Conservation (phyloP, 2,113 vertebrate genomes). For the Emberiza fucata region DNA sequence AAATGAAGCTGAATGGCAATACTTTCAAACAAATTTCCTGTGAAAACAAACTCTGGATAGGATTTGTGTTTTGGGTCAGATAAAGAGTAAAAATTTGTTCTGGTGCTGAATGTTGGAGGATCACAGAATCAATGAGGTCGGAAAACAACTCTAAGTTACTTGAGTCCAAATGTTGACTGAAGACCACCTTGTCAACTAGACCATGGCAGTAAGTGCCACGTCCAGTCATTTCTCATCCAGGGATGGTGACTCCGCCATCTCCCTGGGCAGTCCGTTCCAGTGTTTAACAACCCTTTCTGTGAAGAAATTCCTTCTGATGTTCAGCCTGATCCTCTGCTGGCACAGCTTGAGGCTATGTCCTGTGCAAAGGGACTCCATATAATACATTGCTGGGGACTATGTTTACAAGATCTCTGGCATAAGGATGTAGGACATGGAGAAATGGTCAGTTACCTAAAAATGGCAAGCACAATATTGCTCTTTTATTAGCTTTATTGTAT, state of each 20-base stretch:
- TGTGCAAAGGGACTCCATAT: not conserved
- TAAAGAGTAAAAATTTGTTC: not conserved
- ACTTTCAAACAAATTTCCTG: not conserved
- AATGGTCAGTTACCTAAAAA: not conserved
- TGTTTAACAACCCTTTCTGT: not conserved
- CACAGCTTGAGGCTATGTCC: not conserved
- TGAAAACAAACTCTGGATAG: not conserved
- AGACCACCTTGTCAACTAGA: not conserved
- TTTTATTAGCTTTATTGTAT: not conserved
- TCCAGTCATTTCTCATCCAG: not conserved
- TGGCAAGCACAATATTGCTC: not conserved
- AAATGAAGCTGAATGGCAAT: not conserved
- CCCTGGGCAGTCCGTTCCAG: not conserved
- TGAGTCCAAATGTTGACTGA: not conserved
- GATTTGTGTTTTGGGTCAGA: not conserved
- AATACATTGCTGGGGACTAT: not conserved
- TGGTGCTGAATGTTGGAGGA: not conserved
- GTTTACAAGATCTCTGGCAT: not conserved
- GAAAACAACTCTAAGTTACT: not conserved
- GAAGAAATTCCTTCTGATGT: not conserved
- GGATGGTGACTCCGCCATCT: not conserved
- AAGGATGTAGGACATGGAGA: not conserved
- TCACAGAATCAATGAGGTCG: not conserved
- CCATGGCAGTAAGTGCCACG: not conserved
- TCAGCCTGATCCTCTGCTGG: not conserved